phyloP scores from a whole-genome alignment of 1,140 invertebrate genomes.

The Drosophila bocki region DNA sequence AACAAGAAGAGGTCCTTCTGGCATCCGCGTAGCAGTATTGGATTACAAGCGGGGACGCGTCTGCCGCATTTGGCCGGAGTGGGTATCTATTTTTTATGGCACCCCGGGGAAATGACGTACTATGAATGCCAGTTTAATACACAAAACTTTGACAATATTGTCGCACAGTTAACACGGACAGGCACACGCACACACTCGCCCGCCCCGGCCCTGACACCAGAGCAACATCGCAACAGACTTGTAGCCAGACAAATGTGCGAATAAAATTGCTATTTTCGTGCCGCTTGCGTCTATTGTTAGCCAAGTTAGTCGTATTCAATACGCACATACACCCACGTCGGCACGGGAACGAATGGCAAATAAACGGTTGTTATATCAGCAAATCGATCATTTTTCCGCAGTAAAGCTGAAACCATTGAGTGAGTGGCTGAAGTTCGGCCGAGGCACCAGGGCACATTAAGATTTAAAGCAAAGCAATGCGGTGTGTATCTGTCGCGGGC shows the following conservation, averaged over 20 bases:
- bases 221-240: constrained; percentile 25
- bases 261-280: constrained; percentile 69
- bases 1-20: constrained; percentile 6
- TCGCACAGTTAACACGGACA: constrained; percentile 50
- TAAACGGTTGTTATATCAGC: constrained; percentile 42
- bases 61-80: constrained; percentile 25
- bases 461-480: constrained; percentile 41
- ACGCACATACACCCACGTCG: constrained; percentile 15
- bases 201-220: background rate
- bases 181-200: constrained; percentile 13
- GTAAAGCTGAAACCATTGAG: constrained; percentile 38
- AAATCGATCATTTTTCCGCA: constrained; percentile 53
- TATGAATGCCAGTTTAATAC: constrained; percentile 76
- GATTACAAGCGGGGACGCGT: constrained; percentile 48
- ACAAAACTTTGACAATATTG: constrained; percentile 77
- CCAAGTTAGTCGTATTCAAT: constrained; percentile 31
- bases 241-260: constrained; percentile 54
- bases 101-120: constrained; percentile 72
- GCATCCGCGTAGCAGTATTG: constrained; percentile 25
- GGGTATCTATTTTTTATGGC: constrained; percentile 69
- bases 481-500: constrained; percentile 31
- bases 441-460: constrained; percentile 15
- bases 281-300: constrained; percentile 71
- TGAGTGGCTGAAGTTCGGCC: constrained; percentile 15
- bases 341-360: constrained; percentile 29